Evolutionary conservation across 92 coral and sea anemone genomes (phyloP).

Genomic region (Parazoanthus swiftii): DNA sequence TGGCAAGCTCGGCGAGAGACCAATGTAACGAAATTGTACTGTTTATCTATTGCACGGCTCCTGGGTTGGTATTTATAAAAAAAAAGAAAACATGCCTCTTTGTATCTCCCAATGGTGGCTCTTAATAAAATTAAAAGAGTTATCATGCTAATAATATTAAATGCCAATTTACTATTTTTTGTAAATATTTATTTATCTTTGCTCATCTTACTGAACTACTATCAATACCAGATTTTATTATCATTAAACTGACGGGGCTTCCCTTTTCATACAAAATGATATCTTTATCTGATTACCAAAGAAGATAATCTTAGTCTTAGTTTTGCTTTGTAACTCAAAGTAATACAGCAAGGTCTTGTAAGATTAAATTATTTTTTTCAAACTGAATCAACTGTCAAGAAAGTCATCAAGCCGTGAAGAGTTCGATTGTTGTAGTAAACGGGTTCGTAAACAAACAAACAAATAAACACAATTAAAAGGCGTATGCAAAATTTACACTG

Average conservation of each 20-base stretch:
- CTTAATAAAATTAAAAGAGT: too few relatives aligned
- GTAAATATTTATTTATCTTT: too few relatives aligned
- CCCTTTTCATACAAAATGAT: neutral
- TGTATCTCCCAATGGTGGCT: too few relatives aligned
- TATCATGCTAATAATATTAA: too few relatives aligned
- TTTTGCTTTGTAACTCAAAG: neutral
- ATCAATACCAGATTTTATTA: too few relatives aligned
- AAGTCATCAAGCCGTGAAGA: neutral
- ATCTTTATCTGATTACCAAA: neutral
- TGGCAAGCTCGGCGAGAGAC: neutral
- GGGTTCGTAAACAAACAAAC: conserved; percentile 19
- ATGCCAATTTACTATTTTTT: too few relatives aligned
- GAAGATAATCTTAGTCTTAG: neutral
- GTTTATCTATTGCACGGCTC: too few relatives aligned
- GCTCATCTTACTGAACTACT: too few relatives aligned
- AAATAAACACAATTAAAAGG: neutral
- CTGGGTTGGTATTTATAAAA: too few relatives aligned
- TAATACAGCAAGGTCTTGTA: too few relatives aligned
- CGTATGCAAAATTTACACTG: neutral
- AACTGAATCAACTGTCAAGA: neutral
- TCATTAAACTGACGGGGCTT: neutral
- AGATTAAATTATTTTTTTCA: too few relatives aligned
- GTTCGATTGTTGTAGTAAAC: neutral
- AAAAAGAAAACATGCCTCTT: too few relatives aligned
- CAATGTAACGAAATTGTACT: neutral